Evolutionary conservation across 2,888 invertebrate genomes (phyloP).

Genomic region (Pachliopta kotzebuea): DNA sequence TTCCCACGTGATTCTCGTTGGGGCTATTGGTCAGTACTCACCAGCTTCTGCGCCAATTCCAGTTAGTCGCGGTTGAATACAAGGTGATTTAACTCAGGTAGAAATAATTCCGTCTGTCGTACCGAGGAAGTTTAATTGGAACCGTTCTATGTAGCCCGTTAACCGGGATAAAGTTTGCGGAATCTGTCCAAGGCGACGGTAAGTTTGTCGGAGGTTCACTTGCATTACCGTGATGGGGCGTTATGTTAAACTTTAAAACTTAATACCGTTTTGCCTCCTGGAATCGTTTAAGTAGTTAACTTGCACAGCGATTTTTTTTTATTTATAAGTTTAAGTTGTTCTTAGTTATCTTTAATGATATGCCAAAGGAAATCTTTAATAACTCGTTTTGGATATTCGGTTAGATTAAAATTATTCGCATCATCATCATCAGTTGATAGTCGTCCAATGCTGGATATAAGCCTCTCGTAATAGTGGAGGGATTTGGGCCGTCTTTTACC

Average conservation of each 20-base stretch:
- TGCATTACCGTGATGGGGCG: neutral
- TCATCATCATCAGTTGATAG: too few species aligned
- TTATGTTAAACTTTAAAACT: neutral
- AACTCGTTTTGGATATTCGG: too few species aligned
- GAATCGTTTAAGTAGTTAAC: too few species aligned
- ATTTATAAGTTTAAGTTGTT: neutral
- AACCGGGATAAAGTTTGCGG: slow-evolving; percentile 5
- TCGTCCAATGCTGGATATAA: too few species aligned
- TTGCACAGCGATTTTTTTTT: neutral
- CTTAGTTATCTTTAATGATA: too few species aligned
- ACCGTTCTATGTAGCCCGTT: slow-evolving; percentile 7
- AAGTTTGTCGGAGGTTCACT: neutral
- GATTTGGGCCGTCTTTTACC: too few species aligned
- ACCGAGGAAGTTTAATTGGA: slow-evolving; percentile 16
- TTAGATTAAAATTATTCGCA: too few species aligned
- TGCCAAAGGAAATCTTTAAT: too few species aligned
- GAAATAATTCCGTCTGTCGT: slow-evolving; percentile 16
- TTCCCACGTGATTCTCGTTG: too few species aligned
- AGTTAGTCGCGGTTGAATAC: slow-evolving; percentile 14
- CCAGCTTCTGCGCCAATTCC: slow-evolving; percentile 7
- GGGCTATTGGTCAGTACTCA: too few species aligned
- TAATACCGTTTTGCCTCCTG: neutral
- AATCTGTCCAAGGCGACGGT: neutral
- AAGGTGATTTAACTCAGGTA: slow-evolving; percentile 19
- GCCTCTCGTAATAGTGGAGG: too few species aligned